Evolutionary conservation across 35 echinoderm and acorn worm genomes (phyloP).

Genomic region (Lytechinus variegatus): DNA sequence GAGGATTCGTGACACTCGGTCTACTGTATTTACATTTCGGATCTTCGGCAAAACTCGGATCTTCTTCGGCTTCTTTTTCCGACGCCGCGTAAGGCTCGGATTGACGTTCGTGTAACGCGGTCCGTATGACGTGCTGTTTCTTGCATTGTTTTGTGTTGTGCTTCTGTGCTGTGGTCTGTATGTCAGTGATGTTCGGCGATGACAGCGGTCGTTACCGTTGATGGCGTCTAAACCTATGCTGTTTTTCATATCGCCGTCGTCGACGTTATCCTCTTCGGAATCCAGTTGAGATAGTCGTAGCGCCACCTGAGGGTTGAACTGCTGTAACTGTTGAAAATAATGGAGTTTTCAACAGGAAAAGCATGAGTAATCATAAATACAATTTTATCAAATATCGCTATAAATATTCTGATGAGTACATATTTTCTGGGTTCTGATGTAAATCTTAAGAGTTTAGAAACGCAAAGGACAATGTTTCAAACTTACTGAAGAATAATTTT

Average conservation of each 20-base stretch:
- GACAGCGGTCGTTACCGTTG: slow-evolving; percentile 54
- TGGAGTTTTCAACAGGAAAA: not conserved
- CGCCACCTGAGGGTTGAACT: slow-evolving; percentile 77
- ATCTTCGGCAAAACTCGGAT: slow-evolving; percentile 60
- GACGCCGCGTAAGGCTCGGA: not conserved
- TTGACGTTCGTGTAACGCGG: slow-evolving; percentile 5
- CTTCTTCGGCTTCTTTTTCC: slow-evolving; percentile 63
- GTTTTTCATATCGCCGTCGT: slow-evolving; percentile 48
- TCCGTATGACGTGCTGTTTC: slow-evolving; percentile 10
- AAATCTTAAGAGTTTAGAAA: no score
- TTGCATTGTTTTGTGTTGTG: not conserved
- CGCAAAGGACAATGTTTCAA: no score
- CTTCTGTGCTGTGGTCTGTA: slow-evolving; percentile 23
- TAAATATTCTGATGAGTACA: no score
- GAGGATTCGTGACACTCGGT: slow-evolving; percentile 69
- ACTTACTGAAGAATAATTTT: no score
- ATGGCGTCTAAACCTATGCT: slow-evolving; percentile 61
- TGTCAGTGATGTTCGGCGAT: slow-evolving; percentile 46
- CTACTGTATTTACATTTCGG: slow-evolving; percentile 80
- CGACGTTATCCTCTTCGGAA: slow-evolving; percentile 56
- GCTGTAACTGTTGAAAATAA: slow-evolving; percentile 56
- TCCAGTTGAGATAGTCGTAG: slow-evolving; percentile 73
- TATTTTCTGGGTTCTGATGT: no score
- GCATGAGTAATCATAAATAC: not conserved
- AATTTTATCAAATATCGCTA: not conserved